phyloP scores from a whole-genome alignment of 2,113 vertebrate species.

The Crotophaga sulcirostris region DNA sequence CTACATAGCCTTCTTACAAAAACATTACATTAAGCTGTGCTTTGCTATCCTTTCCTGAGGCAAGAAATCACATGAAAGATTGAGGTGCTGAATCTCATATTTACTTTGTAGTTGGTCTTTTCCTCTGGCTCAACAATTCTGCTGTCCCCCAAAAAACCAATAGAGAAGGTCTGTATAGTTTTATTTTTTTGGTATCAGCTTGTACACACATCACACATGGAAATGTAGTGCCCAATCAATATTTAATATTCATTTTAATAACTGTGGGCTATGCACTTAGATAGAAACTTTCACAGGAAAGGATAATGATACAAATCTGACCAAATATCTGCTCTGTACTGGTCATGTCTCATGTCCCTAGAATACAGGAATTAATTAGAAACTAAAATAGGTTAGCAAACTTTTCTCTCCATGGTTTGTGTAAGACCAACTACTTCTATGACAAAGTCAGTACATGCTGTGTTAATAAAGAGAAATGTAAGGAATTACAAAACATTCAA shows the following conservation, averaged over 20 bases:
- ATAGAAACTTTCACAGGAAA: neutral
- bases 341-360: too few relatives aligned
- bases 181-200: neutral
- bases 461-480: neutral
- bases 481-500: neutral
- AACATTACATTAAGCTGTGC: neutral
- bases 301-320: neutral
- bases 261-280: neutral
- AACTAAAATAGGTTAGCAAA: neutral
- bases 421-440: neutral
- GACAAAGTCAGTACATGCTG: neutral
- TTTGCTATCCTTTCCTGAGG: neutral
- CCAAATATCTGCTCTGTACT: neutral
- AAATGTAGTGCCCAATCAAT: neutral
- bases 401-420: neutral
- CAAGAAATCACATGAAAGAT: neutral
- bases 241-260: neutral
- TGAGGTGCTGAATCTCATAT: neutral
- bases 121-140: neutral
- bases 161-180: neutral
- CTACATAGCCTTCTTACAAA: neutral
- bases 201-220: neutral
- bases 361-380: neutral
- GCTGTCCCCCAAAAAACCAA: neutral
- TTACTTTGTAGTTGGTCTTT: neutral